Evolutionary conservation across 2,113 vertebrate genomes (phyloP).

Genomic region (Isurus oxyrinchus): DNA sequence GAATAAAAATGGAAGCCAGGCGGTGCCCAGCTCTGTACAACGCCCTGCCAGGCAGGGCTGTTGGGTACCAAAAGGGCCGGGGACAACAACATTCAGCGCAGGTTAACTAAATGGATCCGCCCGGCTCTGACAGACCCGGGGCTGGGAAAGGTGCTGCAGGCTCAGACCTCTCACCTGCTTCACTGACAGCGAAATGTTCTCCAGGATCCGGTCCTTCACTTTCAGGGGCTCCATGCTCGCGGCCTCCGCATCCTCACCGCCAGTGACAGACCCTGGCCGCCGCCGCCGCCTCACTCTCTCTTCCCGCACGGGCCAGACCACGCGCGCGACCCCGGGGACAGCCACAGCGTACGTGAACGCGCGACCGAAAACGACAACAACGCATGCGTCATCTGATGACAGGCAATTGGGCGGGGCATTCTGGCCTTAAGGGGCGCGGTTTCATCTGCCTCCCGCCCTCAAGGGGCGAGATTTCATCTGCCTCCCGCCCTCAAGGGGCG

Average conservation of each 20-base stretch:
- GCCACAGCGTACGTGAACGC: neutral
- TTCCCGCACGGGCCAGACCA: neutral
- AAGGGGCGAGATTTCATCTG: neutral
- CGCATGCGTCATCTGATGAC: neutral
- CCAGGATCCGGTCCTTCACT: constrained; percentile 91
- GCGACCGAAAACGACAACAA: neutral
- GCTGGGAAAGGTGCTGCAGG: neutral
- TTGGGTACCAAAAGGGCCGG: too few species aligned
- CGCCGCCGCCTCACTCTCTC: neutral
- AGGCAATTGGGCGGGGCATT: neutral
- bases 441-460: neutral
- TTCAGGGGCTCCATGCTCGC: constrained; percentile 79
- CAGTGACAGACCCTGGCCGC: constrained; percentile 11
- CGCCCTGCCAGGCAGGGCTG: neutral
- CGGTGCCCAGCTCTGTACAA: too few species aligned
- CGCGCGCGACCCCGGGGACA: neutral
- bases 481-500: neutral
- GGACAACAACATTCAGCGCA: neutral
- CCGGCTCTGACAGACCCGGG: neutral
- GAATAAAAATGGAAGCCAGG: neutral
- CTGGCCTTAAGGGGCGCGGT: neutral
- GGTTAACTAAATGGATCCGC: neutral
- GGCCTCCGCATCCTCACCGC: constrained; percentile 46
- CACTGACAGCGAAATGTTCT: constrained; percentile 89
- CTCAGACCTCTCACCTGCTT: constrained; percentile 76